Evolutionary conservation across 2,888 invertebrate genomes (phyloP).

Genomic region (Meloe dianella): DNA sequence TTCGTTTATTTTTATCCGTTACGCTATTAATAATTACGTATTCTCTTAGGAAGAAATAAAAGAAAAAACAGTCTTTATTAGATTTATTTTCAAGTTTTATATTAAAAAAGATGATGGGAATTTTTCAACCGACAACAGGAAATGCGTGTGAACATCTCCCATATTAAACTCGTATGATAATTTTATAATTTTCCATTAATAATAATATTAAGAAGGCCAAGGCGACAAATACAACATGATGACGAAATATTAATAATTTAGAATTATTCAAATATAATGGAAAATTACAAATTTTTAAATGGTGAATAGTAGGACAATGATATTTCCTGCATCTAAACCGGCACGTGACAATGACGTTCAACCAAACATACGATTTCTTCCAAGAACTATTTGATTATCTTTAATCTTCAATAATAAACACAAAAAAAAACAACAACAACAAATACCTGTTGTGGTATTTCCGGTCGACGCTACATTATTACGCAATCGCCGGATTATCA

Average conservation of each 20-base stretch:
- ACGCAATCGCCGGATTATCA: not conserved
- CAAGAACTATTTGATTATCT: not conserved
- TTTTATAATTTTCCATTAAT: not conserved
- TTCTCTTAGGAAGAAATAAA: not conserved
- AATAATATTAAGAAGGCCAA: conserved; percentile 7
- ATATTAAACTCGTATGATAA: conserved; percentile 3
- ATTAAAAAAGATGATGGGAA: not conserved
- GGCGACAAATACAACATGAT: conserved; percentile 7
- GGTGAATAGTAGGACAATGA: not conserved
- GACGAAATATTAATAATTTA: not conserved
- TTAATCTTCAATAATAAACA: not conserved
- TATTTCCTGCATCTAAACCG: not conserved
- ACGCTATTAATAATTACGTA: not conserved
- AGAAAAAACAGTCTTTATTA: not conserved
- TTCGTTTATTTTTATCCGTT: not conserved
- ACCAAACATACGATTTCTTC: not conserved
- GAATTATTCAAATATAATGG: not conserved
- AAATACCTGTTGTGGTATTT: not conserved
- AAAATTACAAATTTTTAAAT: not conserved
- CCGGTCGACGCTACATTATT: not conserved
- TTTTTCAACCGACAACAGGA: conserved; percentile 14
- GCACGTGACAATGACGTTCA: not conserved
- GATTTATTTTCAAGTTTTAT: not conserved
- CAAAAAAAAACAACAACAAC: not conserved
- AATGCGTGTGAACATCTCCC: conserved; percentile 14